phyloP scores from a whole-genome alignment of 2,113 vertebrate genomes.

The Takifugu bimaculatus region DNA sequence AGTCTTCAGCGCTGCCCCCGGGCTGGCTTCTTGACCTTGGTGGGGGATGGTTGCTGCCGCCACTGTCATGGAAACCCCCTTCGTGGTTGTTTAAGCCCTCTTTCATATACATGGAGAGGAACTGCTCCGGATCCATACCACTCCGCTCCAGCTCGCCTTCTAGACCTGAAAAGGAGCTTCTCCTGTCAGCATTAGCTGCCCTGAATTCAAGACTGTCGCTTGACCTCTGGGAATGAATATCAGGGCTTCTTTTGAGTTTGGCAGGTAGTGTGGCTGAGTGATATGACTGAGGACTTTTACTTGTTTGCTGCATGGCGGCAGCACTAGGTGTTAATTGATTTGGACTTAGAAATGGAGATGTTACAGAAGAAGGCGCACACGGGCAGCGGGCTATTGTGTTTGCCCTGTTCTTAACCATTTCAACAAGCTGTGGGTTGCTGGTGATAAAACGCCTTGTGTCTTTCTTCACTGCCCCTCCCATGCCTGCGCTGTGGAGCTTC shows the following conservation, averaged over 20 bases:
- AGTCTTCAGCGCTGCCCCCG: slow-evolving; percentile 59
- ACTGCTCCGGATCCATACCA: slow-evolving; percentile 55
- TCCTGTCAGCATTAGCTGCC: slow-evolving; percentile 48
- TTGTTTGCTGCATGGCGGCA: slow-evolving; percentile 37
- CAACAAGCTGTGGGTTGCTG: slow-evolving; percentile 68
- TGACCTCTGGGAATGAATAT: slow-evolving; percentile 56
- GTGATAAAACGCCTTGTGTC: slow-evolving; percentile 69
- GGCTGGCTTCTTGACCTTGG: slow-evolving; percentile 63
- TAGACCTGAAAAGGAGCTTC: slow-evolving; percentile 70
- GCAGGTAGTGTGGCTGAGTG: slow-evolving; percentile 74
- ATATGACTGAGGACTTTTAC: slow-evolving; percentile 49
- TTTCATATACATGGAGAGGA: slow-evolving; percentile 56
- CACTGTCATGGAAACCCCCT: slow-evolving; percentile 18
- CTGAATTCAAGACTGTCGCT: slow-evolving; percentile 53
- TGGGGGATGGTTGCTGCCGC: slow-evolving; percentile 24
- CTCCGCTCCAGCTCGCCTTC: slow-evolving; percentile 60
- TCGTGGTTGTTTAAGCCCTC: slow-evolving; percentile 41
- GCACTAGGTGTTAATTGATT: slow-evolving; percentile 42
- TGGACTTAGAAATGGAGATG: slow-evolving; percentile 62
- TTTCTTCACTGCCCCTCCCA: slow-evolving; percentile 69
- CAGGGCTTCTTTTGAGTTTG: slow-evolving; percentile 71
- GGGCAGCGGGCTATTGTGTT: slow-evolving; percentile 60
- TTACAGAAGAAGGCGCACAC: slow-evolving; percentile 64
- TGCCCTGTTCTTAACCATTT: slow-evolving; percentile 66
- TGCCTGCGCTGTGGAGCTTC: slow-evolving; percentile 67